Base-by-base conservation (phyloP, 2,888 invertebrate genomes). In the Chromoteleia sp. region DNA sequence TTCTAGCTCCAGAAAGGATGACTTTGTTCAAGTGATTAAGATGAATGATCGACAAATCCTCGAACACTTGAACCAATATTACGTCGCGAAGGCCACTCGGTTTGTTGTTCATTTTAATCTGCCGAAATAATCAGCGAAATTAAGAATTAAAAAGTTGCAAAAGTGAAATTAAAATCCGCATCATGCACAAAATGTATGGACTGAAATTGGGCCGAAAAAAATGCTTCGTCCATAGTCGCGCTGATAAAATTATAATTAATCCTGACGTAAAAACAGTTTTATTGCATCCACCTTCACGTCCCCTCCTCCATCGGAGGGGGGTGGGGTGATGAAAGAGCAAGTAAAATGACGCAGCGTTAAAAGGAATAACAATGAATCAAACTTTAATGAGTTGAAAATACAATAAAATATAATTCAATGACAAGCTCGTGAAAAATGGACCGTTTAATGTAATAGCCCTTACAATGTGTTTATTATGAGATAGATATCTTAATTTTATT, bases 301-400 rank as follows among this genome's bases (percentile, higher is more conserved):
- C n/a, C n/a, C n/a, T n/a, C n/a, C n/a, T n/a, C n/a, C n/a, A n/a
- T n/a, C n/a, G n/a, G n/a, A n/a, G n/a, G n/a, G n/a, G n/a, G n/a
- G n/a, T 7, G 19, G 14, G 12, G 63, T 41, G 48, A 68, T 63
- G 70, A 56, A 77, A 77, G 59, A 77, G 39, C 45, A 43, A 61
- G 77, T 56, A 54, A 63, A 77, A 63, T 70, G 10, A 48, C 39
- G 12, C 61, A 25, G 15, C 48, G 41, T 70, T 77, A 70, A 63
- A 70, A 33, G 56, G 48, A 56, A 73, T 56, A 74, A 74, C 73
- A 74, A 63, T 77, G 43, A 77, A 70, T 70, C 70, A 77, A 61
- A 33, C 14, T n/a, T 39, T 77, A 70, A 77, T 77, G 77, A 25
- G 48, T 43, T 30, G 68, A 63, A 77, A 70, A 77, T 70, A 77